Base-by-base conservation (phyloP, 2,113 vertebrate species). In the Micromys minutus region DNA sequence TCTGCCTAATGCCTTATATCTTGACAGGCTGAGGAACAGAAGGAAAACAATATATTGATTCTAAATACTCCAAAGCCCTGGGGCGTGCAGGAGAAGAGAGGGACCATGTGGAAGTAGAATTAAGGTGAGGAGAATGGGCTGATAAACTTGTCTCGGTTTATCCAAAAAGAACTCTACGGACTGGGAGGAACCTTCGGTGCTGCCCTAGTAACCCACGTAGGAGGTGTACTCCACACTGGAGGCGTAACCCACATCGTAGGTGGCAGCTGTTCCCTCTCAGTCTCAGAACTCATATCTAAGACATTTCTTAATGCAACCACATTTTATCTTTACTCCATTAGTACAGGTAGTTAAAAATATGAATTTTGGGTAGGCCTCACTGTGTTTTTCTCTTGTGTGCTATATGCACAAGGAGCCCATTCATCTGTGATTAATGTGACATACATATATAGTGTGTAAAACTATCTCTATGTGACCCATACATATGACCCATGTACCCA, bases 121-220 rank as follows among this genome's bases (percentile, higher is more conserved):
- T 36, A 65, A n/a, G 59, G 21, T 0, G 24, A 61, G 80, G 31
- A 45, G 39, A 29, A 61, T 19, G 24, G 8, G 3, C 8, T 12
- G 29, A n/a, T 13, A 26, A 69, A 45, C 22, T 39, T 76, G 65
- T 92, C 10, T 72, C 47, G 11, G n/a, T 24, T 47, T 50, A 36
- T 39, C 16, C 9, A 15, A 6, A 13, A 21, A 65, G 71, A 31
- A 19, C 0, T 26, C 29, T 1, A 17, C 36, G 55, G 65, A 29
- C 42, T 4, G 21, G 36, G 50, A 34, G 19, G 19, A 31, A 2
- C 0, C 77, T n/a, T 15, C 2, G 13, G 2, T 3, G 4, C 3
- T 19, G 47, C 5, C 22, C 59, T 45, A 0, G 12, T 7, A 50
- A 34, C n/a, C 22, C 34, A 31, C 0, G 1, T 13, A 0, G 10